Percentiles rank a stretch among this genome's conserved stretches.
Conservation (phyloP, 30 jellyfish, hydroid and myxozoan species). For the Morbakka virulenta region DNA sequence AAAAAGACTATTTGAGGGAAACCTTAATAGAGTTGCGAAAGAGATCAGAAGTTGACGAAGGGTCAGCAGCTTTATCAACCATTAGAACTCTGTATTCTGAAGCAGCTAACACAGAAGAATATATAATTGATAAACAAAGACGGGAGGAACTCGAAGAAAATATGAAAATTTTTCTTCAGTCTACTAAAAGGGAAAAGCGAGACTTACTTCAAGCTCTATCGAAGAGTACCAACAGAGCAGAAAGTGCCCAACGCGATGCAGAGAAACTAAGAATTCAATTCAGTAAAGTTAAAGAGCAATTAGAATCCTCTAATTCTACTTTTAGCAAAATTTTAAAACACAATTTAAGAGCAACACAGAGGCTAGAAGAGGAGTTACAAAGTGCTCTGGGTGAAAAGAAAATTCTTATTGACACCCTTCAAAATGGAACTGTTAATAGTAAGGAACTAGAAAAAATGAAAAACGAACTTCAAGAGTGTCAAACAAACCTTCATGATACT, state of each 20-base stretch:
- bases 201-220: conserved; percentile 60
- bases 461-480: conserved; percentile 34
- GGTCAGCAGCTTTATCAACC: background rate
- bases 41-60: background rate
- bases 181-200: conserved; percentile 76
- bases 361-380: conserved; percentile 63
- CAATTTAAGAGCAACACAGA: conserved; percentile 59
- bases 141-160: conserved; percentile 71
- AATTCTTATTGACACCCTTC: conserved; percentile 9
- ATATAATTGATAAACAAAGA: conserved; percentile 9
- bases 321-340: conserved; percentile 59
- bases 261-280: conserved; percentile 66
- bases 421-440: conserved; percentile 12
- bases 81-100: background rate
- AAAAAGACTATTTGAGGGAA: conserved; percentile 45
- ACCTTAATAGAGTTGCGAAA: conserved; percentile 31
- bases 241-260: conserved; percentile 71
- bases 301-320: conserved; percentile 70
- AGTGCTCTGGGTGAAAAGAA: conserved; percentile 44
- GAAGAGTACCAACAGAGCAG: conserved; percentile 34
- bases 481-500: conserved; percentile 39
- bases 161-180: conserved; percentile 49
- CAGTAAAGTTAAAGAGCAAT: conserved; percentile 76
- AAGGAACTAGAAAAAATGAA: conserved; percentile 28
- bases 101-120: background rate